Conservation (phyloP, 2,888 invertebrate species). For the Carpatolechia fugitivella region DNA sequence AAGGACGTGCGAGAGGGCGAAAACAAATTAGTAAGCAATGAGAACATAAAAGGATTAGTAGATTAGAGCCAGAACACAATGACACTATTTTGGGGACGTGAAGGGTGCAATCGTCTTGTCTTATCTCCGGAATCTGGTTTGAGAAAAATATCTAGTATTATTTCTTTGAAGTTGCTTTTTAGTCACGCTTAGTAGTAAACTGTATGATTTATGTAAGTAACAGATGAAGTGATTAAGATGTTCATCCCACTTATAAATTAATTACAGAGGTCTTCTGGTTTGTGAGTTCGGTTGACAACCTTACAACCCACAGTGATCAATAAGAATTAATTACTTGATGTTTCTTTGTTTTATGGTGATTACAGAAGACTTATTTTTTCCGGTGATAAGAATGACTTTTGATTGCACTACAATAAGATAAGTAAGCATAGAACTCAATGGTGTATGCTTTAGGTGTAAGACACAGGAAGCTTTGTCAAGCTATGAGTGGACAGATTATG, state of each 20-base stretch:
- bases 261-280: too few species aligned
- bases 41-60: conserved; percentile 61
- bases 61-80: conserved; percentile 18
- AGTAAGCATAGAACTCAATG: conserved; percentile 1
- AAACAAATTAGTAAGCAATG: conserved; percentile 75
- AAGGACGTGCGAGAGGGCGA: conserved; percentile 72
- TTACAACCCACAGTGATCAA: too few species aligned
- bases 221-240: too few species aligned
- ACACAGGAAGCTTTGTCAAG: conserved; percentile 1
- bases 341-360: too few species aligned
- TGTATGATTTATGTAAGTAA: too few species aligned
- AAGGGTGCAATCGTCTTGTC: background rate
- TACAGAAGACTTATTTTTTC: too few species aligned
- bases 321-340: too few species aligned
- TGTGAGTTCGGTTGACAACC: too few species aligned
- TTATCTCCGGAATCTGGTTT: background rate
- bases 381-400: background rate
- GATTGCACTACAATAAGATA: background rate
- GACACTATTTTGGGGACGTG: conserved; percentile 4
- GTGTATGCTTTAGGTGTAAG: conserved; percentile 3
- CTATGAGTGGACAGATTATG: background rate
- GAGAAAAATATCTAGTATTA: too few species aligned
- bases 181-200: too few species aligned
- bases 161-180: too few species aligned
- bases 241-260: too few species aligned